These are phyloP conservation scores for Centropyge bicolor DNA, from an alignment of 2,797 vertebrate genomes.

Conservation along the genomic window DNA sequence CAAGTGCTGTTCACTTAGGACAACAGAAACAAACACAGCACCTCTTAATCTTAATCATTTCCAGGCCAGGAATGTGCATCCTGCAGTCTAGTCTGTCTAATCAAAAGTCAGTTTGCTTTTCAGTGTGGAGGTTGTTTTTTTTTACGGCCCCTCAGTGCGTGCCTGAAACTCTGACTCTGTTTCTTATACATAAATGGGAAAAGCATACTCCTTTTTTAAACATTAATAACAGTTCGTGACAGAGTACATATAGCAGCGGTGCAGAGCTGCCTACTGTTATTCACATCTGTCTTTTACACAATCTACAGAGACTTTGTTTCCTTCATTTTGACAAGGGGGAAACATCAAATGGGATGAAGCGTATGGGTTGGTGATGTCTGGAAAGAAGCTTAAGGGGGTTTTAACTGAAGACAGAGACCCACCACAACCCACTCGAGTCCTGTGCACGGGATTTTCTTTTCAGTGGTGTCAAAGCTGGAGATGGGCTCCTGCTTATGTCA, in stretches of 20 bases:
- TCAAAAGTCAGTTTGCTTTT: conserved; percentile 41
- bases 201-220: conserved; percentile 23
- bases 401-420: conserved; percentile 51
- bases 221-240: conserved; percentile 28
- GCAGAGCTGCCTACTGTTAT: conserved; percentile 44
- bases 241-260: conserved; percentile 5
- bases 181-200: conserved; percentile 42
- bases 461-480: conserved; percentile 40
- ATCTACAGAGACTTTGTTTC: conserved; percentile 42
- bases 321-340: conserved; percentile 28
- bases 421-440: conserved; percentile 61
- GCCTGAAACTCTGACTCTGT: neutral
- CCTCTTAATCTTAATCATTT: conserved; percentile 73
- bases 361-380: conserved; percentile 58
- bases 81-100: conserved; percentile 30
- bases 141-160: conserved; percentile 30
- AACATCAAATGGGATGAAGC: conserved; percentile 44
- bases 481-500: conserved; percentile 37
- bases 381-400: conserved; percentile 71
- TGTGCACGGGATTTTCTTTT: conserved; percentile 32
- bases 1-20: conserved; percentile 46
- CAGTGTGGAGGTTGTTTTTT: conserved; percentile 46
- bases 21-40: conserved; percentile 47
- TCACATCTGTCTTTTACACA: conserved; percentile 50
- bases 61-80: conserved; percentile 68